Base-by-base conservation (phyloP, 2,113 vertebrate genomes). In the Neodon shergylaensis region DNA sequence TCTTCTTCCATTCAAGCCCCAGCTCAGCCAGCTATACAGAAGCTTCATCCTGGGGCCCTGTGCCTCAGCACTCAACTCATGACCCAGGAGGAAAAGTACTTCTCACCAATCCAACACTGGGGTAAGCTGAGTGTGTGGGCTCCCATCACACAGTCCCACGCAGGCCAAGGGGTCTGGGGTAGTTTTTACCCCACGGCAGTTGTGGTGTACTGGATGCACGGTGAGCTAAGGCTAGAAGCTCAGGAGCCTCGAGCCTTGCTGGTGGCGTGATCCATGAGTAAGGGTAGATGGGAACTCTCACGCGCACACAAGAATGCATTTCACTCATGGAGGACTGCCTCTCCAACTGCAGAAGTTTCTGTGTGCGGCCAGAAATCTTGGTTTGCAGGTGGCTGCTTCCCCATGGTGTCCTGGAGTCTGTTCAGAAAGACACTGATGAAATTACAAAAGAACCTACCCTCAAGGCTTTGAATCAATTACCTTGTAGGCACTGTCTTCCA, bases 121-220 rank as follows among this genome's bases (percentile, higher is more conserved):
- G 31, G 11, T 10, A 4, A 66, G 61, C 36, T 68, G 74, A 49
- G 31, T 9, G 39, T 90, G 9, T 14, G 19, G 21, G 12, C 31
- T 42, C 21, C 44, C 5, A 9, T 85, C 16, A 39, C 36, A 3
- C 22, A 73, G 47, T 10, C 7, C 26, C 26, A 65, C 10, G 22
- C n/a, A 42, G 61, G 82, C 49, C 82, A 33, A 28, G 83, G 81
- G 36, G 17, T 42, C 22, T 3, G 24, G 28, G 28, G 13, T 76
- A 7, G 1, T 7, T 10, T 44, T 7, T 39, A 4, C 3, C 49
- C 44, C 44, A 39, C 19, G 14, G 65, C 5, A 11, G 2, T 1
- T 81, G 49, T 73, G 10, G 26, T 58, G 8, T 28, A 12, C 52
- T 26, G 33, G 12, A 44, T 79, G 42, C 58, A 28, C 7, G 19